Conservation (phyloP, 1,140 invertebrate species). For the Drosophila kepulauana region DNA sequence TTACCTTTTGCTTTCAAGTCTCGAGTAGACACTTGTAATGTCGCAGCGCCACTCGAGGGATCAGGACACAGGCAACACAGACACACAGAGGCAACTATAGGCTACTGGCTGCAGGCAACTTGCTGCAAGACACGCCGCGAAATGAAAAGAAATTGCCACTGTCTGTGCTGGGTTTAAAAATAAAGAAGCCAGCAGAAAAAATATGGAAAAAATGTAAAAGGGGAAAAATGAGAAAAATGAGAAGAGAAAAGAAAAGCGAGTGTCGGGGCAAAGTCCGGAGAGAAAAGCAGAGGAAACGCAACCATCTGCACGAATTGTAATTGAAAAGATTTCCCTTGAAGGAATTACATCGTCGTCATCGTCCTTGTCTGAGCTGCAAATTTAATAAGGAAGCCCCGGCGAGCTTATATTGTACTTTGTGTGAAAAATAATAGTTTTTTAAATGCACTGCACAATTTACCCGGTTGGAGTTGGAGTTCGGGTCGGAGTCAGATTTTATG, state of each 20-base stretch:
- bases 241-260: slow-evolving; percentile 1
- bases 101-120: slow-evolving; percentile 3
- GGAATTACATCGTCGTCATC: slow-evolving; percentile 59
- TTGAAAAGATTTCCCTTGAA: slow-evolving; percentile 83
- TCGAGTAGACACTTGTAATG: slow-evolving; percentile 69
- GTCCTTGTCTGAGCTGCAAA: slow-evolving; percentile 54
- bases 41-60: slow-evolving; percentile 74
- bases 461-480: neutral
- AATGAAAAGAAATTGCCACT: slow-evolving; percentile 83
- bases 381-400: slow-evolving; percentile 80
- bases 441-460: slow-evolving; percentile 63
- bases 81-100: neutral
- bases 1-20: slow-evolving; percentile 26
- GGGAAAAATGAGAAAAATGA: slow-evolving; percentile 14
- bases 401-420: slow-evolving; percentile 82
- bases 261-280: slow-evolving; percentile 25
- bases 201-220: slow-evolving; percentile 10
- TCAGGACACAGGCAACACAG: slow-evolving; percentile 22
- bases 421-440: slow-evolving; percentile 82
- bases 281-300: slow-evolving; percentile 69
- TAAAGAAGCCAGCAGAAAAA: slow-evolving; percentile 9
- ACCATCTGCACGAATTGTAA: slow-evolving; percentile 83
- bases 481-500: slow-evolving; percentile 59
- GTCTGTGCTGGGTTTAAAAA: slow-evolving; percentile 61
- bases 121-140: slow-evolving; percentile 57